Evolutionary conservation across 2,888 invertebrate genomes (phyloP).

Genomic region (Ctena decussata): DNA sequence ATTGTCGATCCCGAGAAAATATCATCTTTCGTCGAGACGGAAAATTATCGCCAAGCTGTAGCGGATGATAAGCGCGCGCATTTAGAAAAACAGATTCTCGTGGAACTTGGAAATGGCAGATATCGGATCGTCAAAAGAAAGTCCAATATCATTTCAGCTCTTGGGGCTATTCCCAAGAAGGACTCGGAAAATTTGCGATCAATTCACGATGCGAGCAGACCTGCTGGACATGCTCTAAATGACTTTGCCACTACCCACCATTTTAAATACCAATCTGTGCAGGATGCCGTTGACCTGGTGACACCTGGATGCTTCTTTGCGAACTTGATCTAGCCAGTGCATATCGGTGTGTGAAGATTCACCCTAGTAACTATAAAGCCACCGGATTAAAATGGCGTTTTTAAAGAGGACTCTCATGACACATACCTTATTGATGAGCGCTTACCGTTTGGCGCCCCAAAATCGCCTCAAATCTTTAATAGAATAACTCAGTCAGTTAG

Average conservation of each 20-base stretch:
- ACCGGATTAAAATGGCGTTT: slow-evolving; percentile 26
- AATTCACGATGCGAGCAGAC: slow-evolving; percentile 8
- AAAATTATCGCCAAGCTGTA: background rate
- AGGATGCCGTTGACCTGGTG: background rate
- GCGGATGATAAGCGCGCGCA: slow-evolving; percentile 14
- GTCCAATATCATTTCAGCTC: slow-evolving; percentile 26
- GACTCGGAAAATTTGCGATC: slow-evolving; percentile 18
- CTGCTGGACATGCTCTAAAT: slow-evolving; percentile 9
- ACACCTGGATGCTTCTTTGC: background rate
- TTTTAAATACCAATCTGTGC: background rate
- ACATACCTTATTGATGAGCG: slow-evolving; percentile 26
- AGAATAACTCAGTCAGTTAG: slow-evolving; percentile 25
- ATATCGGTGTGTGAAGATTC: background rate
- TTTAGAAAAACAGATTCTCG: slow-evolving; percentile 18
- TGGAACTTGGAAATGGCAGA: slow-evolving; percentile 29
- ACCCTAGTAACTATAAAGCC: background rate
- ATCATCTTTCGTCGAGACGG: background rate
- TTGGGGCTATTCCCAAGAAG: slow-evolving; percentile 42
- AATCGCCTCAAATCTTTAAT: background rate
- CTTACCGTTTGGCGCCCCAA: background rate
- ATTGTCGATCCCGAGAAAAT: slow-evolving; percentile 23
- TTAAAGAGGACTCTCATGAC: background rate
- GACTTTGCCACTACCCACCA: slow-evolving; percentile 19
- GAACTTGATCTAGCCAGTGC: background rate
- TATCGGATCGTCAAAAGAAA: slow-evolving; percentile 27